Evolutionary conservation across 2,888 invertebrate genomes (phyloP).

Genomic region (Aporophyla lueneburgensis): DNA sequence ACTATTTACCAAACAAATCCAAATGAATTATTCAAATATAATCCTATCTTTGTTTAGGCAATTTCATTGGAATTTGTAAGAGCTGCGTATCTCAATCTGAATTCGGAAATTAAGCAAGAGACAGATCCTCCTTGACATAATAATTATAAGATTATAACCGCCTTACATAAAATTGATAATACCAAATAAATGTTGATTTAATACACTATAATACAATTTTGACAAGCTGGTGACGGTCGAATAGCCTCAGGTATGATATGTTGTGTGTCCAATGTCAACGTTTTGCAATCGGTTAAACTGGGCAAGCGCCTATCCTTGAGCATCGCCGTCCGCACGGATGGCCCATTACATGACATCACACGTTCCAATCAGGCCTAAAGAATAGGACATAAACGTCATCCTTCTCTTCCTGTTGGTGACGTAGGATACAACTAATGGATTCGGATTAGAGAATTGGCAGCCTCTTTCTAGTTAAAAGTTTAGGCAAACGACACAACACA

Average conservation of each 20-base stretch:
- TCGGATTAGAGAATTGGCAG: not conserved
- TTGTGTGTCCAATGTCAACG: constrained; percentile 55
- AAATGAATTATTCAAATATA: constrained; percentile 22
- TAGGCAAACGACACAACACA: no score
- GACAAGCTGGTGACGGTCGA: constrained; percentile 32
- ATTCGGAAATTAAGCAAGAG: constrained; percentile 34
- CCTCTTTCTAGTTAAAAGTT: not conserved
- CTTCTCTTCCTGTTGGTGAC: constrained; percentile 49
- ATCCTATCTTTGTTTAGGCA: constrained; percentile 14
- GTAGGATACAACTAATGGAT: constrained; percentile 24
- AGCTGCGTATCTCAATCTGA: constrained; percentile 4
- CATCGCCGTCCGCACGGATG: constrained; percentile 42
- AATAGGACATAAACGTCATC: constrained; percentile 51
- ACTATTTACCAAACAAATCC: not conserved
- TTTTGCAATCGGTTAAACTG: constrained; percentile 54
- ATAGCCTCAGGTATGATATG: constrained; percentile 34
- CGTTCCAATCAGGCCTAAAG: constrained; percentile 35
- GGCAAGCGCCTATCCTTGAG: constrained; percentile 42
- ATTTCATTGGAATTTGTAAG: constrained; percentile 27
- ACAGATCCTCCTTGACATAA: constrained; percentile 51
- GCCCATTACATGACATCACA: constrained; percentile 55
- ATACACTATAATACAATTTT: constrained; percentile 41
- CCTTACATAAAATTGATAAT: constrained; percentile 30
- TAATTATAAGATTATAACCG: constrained; percentile 24
- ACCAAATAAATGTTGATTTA: constrained; percentile 32